A percentile compares a stretch with the other conserved stretches of the same genome.
These are phyloP conservation scores for Carassius gibelio DNA, from an alignment of 2,113 vertebrate species.

Conservation along the genomic window DNA sequence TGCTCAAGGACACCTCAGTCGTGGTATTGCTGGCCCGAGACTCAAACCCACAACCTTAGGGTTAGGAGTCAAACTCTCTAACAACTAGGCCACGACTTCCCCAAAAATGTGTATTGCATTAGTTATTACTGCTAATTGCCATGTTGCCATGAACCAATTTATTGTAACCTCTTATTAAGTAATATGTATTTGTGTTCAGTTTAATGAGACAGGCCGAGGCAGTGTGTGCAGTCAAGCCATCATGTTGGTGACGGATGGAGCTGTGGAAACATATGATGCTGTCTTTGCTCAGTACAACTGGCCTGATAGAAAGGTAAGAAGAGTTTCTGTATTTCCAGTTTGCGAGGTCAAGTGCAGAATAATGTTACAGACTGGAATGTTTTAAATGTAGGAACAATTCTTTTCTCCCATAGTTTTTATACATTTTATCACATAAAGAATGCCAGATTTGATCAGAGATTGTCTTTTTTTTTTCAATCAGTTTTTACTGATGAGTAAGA, in stretches of 20 bases:
- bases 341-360: background rate
- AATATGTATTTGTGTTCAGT: constrained; percentile 72
- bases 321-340: background rate
- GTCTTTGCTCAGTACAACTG: constrained; percentile 97
- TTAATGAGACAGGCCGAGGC: constrained; percentile 94
- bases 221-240: constrained; percentile 98
- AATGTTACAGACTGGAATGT: background rate
- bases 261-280: constrained; percentile 93
- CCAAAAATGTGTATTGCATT: no score
- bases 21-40: no score
- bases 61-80: no score
- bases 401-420: background rate
- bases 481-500: background rate
- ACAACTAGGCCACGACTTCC: no score
- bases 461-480: background rate
- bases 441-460: background rate
- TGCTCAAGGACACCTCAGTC: no score
- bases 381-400: background rate
- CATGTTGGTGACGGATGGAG: constrained; percentile 97
- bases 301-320: constrained; percentile 94
- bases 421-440: background rate
- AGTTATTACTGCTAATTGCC: no score
- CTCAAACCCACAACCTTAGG: no score
- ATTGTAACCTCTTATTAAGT: background rate
- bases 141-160: background rate